Percentiles rank a stretch among this genome's conserved stretches.
Conservation (phyloP, 2,888 invertebrate species). For the Papilio demoleus region DNA sequence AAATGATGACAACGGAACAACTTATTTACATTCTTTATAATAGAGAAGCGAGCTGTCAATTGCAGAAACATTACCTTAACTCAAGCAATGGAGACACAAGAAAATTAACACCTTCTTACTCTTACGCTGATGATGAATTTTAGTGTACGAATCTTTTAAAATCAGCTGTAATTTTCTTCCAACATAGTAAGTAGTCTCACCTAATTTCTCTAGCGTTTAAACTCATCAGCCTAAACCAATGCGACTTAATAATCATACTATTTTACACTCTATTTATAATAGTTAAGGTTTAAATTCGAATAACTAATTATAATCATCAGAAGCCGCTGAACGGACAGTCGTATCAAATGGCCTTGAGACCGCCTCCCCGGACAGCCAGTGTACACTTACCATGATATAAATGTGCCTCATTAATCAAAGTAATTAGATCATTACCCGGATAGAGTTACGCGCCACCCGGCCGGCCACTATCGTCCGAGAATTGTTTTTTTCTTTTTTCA, state of each 20-base stretch:
- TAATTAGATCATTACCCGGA: constrained; percentile 81
- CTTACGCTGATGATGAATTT: no score
- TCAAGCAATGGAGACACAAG: no score
- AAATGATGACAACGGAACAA: no score
- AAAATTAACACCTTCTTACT: no score
- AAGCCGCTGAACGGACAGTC: constrained; percentile 41
- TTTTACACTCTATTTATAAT: not conserved
- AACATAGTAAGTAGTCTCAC: no score
- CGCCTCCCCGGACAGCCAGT: constrained; percentile 56
- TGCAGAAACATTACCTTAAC: no score
- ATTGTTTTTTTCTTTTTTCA: constrained; percentile 35
- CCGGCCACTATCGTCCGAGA: constrained; percentile 56
- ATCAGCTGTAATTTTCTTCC: not conserved
- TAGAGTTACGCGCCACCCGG: constrained; percentile 65
- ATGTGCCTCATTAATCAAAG: constrained; percentile 78
- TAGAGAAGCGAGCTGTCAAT: no score
- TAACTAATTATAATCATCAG: constrained; percentile 40
- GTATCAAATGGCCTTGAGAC: constrained; percentile 55
- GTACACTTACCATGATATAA: constrained; percentile 75
- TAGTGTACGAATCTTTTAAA: no score
- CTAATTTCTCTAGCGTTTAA: not conserved
- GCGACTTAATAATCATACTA: not conserved
- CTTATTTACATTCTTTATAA: no score
- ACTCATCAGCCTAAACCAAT: constrained; percentile 13
- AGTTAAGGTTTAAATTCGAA: constrained; percentile 45